Conservation (phyloP, 2,888 invertebrate species). For the Phrixothrix hirtus region DNA sequence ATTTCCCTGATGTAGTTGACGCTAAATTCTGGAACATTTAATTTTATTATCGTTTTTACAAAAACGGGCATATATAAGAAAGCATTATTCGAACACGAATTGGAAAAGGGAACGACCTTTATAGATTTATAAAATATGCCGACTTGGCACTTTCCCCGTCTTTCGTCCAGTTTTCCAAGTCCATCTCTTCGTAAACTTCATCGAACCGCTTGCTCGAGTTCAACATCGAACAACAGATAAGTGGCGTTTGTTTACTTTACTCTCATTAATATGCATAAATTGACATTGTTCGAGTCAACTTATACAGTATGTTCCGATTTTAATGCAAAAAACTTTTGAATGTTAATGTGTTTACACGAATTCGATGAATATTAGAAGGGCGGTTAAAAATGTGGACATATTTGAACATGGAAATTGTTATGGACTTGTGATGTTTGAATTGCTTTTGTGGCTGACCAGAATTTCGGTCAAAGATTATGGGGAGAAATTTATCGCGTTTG, state of each 20-base stretch:
- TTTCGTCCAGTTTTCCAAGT: constrained; percentile 34
- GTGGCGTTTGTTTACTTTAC: constrained; percentile 30
- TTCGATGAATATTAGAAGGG: constrained; percentile 38
- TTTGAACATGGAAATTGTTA: constrained; percentile 42
- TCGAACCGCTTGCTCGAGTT: constrained; percentile 33
- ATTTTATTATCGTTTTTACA: constrained; percentile 18
- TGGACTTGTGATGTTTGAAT: constrained; percentile 39
- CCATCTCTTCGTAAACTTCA: constrained; percentile 32
- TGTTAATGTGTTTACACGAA: constrained; percentile 44
- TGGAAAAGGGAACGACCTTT: constrained; percentile 37
- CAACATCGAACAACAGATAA: constrained; percentile 30
- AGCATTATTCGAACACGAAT: constrained; percentile 21
- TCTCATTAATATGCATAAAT: constrained; percentile 48
- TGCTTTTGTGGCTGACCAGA: constrained; percentile 43
- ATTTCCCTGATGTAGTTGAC: too few species aligned
- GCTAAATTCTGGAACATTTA: constrained; percentile 18
- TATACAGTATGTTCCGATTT: constrained; percentile 29
- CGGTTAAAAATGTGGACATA: constrained; percentile 31
- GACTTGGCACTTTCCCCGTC: constrained; percentile 39
- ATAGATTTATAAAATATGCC: constrained; percentile 46
- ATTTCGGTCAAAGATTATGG: constrained; percentile 50
- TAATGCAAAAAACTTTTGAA: constrained; percentile 43
- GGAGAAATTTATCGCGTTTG: constrained; percentile 49
- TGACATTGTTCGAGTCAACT: constrained; percentile 42
- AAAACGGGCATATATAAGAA: constrained; percentile 11